phyloP scores from a whole-genome alignment of 2,888 invertebrate genomes.

The Cryptocheilus praepositus region DNA sequence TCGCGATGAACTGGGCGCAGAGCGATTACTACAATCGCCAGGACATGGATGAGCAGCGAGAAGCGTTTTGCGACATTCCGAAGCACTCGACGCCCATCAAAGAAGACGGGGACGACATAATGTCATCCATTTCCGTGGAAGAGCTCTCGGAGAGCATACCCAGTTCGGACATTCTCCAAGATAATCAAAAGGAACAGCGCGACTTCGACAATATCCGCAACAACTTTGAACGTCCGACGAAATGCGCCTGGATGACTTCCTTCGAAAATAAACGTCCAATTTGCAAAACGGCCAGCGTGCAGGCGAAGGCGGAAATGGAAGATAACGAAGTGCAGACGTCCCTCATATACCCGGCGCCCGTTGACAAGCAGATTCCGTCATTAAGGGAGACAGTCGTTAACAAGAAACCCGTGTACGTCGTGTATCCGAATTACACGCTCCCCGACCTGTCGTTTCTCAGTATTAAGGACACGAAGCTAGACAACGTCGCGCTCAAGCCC shows the following conservation, averaged over 20 bases:
- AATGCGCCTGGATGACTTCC: constrained; percentile 38
- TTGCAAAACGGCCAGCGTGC: constrained; percentile 63
- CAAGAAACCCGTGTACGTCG: constrained; percentile 87
- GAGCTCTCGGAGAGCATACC: constrained; percentile 74
- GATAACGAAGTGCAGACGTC: constrained; percentile 72
- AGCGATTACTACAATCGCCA: constrained; percentile 61
- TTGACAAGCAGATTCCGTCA: constrained; percentile 60
- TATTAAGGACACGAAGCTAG: constrained; percentile 70
- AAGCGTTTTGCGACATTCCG: constrained; percentile 52
- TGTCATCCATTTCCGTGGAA: constrained; percentile 75
- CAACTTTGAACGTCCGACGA: constrained; percentile 38
- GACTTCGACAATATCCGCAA: constrained; percentile 26
- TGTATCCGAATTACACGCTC: constrained; percentile 93
- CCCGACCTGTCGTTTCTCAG: constrained; percentile 90
- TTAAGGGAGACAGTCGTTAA: constrained; percentile 64
- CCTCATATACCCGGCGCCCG: constrained; percentile 63
- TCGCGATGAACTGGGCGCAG: constrained; percentile 72
- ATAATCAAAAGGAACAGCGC: constrained; percentile 56
- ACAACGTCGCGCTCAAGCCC: constrained; percentile 86
- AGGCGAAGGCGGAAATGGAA: constrained; percentile 66
- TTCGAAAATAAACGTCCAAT: constrained; percentile 49
- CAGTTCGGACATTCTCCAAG: constrained; percentile 63
- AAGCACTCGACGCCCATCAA: constrained; percentile 52
- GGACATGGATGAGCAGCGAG: constrained; percentile 53
- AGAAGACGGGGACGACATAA: constrained; percentile 76